A percentile compares a stretch with the other conserved stretches of the same genome.
Conservation (phyloP, 1,140 invertebrate species). For the Stratiolaelaps scimitus region DNA sequence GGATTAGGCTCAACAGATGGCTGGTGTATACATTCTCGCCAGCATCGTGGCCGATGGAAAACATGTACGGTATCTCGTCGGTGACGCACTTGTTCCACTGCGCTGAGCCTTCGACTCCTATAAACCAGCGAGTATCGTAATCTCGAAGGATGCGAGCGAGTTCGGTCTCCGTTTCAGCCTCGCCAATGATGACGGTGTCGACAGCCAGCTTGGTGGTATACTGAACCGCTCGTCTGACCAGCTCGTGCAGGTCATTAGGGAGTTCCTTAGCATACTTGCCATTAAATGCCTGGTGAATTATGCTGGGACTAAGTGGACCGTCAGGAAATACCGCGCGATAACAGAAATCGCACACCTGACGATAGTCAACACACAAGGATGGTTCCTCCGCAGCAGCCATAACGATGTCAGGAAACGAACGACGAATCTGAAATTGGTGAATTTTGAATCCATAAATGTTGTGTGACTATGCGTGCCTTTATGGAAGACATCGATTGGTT, state of each 20-base stretch:
- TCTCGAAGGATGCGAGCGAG: conserved; percentile 41
- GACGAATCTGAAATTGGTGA: conserved; percentile 17
- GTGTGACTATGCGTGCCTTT: too few species aligned
- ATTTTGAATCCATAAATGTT: too few species aligned
- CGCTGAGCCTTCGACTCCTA: conserved; percentile 41
- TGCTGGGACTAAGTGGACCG: conserved; percentile 24
- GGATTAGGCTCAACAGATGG: conserved; percentile 40
- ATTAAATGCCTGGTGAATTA: conserved; percentile 32
- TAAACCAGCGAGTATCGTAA: conserved; percentile 44
- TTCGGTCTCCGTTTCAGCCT: conserved; percentile 40
- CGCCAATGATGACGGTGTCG: conserved; percentile 44
- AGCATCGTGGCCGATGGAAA: conserved; percentile 43
- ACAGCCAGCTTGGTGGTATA: conserved; percentile 45
- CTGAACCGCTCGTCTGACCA: conserved; percentile 36
- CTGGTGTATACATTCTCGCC: conserved; percentile 42
- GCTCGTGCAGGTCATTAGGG: conserved; percentile 14
- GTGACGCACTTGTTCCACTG: conserved; percentile 43
- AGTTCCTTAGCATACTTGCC: conserved; percentile 1
- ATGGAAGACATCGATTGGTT: too few species aligned
- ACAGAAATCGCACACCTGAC: conserved; percentile 20
- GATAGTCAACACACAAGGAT: conserved; percentile 25
- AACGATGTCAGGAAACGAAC: conserved; percentile 10
- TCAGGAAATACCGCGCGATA: conserved; percentile 26
- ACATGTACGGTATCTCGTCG: conserved; percentile 41
- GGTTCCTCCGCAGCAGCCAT: conserved; percentile 12